Conservation (phyloP, 2,113 vertebrate species). For the Brachyistius frenatus region DNA sequence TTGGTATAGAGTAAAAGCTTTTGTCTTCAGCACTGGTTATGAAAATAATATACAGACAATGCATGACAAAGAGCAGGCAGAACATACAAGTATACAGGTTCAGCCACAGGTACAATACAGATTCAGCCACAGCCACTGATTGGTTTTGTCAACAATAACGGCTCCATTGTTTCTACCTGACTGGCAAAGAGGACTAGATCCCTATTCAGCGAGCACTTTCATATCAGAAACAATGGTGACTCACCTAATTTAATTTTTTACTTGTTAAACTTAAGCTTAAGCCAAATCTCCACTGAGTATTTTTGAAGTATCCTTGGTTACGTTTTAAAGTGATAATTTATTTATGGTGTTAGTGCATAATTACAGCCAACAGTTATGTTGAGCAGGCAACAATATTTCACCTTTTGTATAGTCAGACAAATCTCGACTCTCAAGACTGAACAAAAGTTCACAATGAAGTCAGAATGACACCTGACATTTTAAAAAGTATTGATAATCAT, state of each 20-base stretch:
- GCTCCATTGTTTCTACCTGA: not conserved
- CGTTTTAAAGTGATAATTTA: too few relatives aligned
- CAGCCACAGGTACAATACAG: not conserved
- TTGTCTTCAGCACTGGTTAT: not conserved
- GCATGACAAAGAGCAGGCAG: not conserved
- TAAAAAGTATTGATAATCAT: not conserved
- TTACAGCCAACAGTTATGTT: too few relatives aligned
- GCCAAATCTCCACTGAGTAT: not conserved
- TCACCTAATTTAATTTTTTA: not conserved
- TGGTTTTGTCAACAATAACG: not conserved
- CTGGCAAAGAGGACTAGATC: not conserved
- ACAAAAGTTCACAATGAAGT: not conserved
- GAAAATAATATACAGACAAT: slow-evolving; percentile 14
- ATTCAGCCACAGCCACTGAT: not conserved
- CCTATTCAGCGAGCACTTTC: not conserved
- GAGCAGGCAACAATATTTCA: too few relatives aligned
- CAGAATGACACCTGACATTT: slow-evolving; percentile 9
- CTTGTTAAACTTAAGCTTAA: not conserved
- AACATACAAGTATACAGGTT: not conserved
- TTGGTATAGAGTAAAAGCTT: slow-evolving; percentile 7
- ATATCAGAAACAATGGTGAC: not conserved
- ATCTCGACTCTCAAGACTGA: not conserved
- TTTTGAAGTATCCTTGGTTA: too few relatives aligned
- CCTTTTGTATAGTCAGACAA: not conserved
- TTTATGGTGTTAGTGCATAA: too few relatives aligned